Conservation (phyloP, 2,113 vertebrate species). For the Corapipo altera region DNA sequence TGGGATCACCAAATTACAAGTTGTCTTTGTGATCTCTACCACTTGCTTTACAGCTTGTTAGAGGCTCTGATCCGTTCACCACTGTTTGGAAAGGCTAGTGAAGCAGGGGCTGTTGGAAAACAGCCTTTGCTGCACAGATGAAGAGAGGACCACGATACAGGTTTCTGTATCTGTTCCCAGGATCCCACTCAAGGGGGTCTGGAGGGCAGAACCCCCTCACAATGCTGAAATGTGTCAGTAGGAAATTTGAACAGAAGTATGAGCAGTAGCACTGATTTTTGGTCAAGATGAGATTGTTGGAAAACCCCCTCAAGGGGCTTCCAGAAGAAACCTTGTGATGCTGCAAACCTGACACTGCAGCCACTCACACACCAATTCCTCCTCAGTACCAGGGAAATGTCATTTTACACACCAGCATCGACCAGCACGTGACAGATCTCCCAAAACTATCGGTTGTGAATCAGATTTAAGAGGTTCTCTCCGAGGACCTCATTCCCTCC, state of each 20-base stretch:
- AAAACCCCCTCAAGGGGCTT: not conserved
- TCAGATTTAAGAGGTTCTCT: not conserved
- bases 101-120: not conserved
- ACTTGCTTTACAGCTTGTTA: not conserved
- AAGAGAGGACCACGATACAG: not conserved
- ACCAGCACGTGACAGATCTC: not conserved
- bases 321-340: not conserved
- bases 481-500: not conserved
- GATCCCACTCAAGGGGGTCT: not conserved
- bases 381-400: rapidly evolving
- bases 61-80: not conserved
- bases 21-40: not conserved
- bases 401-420: not conserved
- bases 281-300: not conserved
- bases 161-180: not conserved
- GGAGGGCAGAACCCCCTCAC: not conserved
- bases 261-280: not conserved
- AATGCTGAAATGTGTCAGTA: rapidly evolving
- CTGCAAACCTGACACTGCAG: not conserved
- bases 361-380: rapidly evolving
- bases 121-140: not conserved
- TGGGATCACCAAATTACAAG: not conserved
- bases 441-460: not conserved
- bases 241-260: rapidly evolving
- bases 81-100: not conserved